Percentiles rank a stretch among this genome's conserved stretches.
Evolutionary conservation across 2,888 invertebrate species (phyloP).

Genomic region (Synanthedon tipuliformis): DNA sequence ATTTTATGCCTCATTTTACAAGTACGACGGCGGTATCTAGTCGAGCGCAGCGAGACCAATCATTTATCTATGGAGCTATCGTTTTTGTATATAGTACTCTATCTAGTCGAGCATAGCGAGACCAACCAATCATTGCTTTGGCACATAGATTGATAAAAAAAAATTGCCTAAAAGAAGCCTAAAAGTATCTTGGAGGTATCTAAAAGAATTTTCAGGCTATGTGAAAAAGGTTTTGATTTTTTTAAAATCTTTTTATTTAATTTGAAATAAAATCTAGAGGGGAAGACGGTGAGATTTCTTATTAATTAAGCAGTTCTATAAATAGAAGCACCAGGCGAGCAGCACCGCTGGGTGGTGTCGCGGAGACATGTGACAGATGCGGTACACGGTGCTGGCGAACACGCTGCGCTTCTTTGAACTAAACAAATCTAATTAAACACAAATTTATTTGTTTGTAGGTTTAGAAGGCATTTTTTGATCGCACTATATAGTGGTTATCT

Average conservation of each 20-base stretch:
- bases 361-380: constrained; percentile 57
- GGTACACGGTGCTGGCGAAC: constrained; percentile 53
- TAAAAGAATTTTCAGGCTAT: too few species aligned
- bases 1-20: too few species aligned
- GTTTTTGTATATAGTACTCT: too few species aligned
- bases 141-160: too few species aligned
- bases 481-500: background rate
- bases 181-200: background rate
- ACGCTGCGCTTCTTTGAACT: constrained; percentile 40
- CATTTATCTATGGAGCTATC: too few species aligned
- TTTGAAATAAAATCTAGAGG: background rate
- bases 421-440: constrained; percentile 50
- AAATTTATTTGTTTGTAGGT: constrained; percentile 41
- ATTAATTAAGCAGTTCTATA: constrained; percentile 14
- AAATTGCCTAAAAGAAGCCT: too few species aligned
- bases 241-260: background rate
- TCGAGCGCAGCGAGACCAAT: too few species aligned
- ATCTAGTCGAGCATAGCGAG: too few species aligned
- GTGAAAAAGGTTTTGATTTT: too few species aligned
- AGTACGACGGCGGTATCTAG: too few species aligned
- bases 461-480: background rate
- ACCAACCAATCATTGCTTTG: too few species aligned
- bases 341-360: constrained; percentile 38
- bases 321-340: constrained; percentile 37
- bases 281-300: too few species aligned